Evolutionary conservation across 2,113 vertebrate species (phyloP), one percentile per base, ranked within the genome.

Genomic region (Protobothrops mucrosquamatus): DNA sequence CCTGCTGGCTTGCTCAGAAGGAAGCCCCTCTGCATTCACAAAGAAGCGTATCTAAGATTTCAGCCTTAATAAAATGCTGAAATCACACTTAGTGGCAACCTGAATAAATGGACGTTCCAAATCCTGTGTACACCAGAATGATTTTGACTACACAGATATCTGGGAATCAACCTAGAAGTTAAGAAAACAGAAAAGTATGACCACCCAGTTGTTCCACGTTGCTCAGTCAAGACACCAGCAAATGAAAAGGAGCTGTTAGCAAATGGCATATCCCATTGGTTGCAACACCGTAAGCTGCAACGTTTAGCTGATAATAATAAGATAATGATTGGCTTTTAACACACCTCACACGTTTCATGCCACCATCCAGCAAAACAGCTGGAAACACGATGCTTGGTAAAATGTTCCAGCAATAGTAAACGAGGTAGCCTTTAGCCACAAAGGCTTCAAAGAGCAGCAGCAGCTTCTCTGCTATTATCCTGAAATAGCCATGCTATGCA

Each of bases 401-500:
- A 74, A 87, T 89, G 54, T 87, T 7, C 64, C 48, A 94, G 85
- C 51, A 51, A 55, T 5, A 22, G 81, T 52, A 81, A 81, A 39
- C 59, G 87, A 74, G 26, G 24, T 48, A 34, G 56, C 74, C 18
- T 22, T 54, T 56, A 8, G n/a, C 57, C 26, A 55, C 48, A 34
- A 56, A 55, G 51, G 20, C 89, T 91, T 93, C 89, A 91, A 93
- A 93, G 91, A 89, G 20, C 23, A 54, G 34, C 64, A 69, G 64
- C 74, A 87, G 34, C 18, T 43, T 64, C 88, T 57, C 81, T 87
- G 57, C 85, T 94, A 26, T 87, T 94, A 64, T 87, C 74, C 88
- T 87, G 22, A 92, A 94, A 92, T 87, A 92, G n/a, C 46, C 39
- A 52, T 87, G 51, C 92, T 92, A 88, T 89, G 69, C 85, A 91